phyloP scores from a whole-genome alignment of 2,888 invertebrate species.

The Leptinotarsa juncta region DNA sequence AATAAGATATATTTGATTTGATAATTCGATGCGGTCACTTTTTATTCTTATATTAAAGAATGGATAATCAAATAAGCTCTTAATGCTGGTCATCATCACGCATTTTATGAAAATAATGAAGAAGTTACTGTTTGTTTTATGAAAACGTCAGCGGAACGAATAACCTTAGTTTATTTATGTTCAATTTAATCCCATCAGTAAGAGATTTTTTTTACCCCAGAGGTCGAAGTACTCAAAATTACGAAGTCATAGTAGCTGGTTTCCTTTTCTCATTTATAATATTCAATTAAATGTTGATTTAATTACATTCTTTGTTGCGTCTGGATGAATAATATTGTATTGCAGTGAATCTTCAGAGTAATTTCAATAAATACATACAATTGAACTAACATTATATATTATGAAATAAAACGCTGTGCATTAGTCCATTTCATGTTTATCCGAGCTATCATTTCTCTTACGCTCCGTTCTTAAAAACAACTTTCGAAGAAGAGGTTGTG shows the following conservation, averaged over 20 bases:
- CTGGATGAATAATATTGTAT: constrained; percentile 9
- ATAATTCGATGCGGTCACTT: not conserved
- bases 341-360: constrained; percentile 15
- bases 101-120: constrained; percentile 24
- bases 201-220: constrained; percentile 37
- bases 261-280: constrained; percentile 28
- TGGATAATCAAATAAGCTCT: constrained; percentile 5
- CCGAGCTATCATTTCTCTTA: constrained; percentile 26
- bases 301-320: constrained; percentile 23
- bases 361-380: constrained; percentile 26
- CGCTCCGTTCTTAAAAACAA: not conserved
- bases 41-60: constrained; percentile 6
- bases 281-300: constrained; percentile 28
- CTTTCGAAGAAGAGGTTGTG: too few species aligned
- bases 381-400: constrained; percentile 27
- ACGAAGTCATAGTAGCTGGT: constrained; percentile 20
- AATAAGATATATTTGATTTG: too few species aligned
- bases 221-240: constrained; percentile 35
- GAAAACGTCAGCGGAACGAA: constrained; percentile 34
- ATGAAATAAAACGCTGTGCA: constrained; percentile 26
- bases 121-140: constrained; percentile 25
- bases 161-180: constrained; percentile 36
- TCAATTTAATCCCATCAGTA: constrained; percentile 45
- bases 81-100: constrained; percentile 14
- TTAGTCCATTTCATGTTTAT: constrained; percentile 20